phyloP scores from a whole-genome alignment of 2,888 invertebrate species.

The Himalopsyche anomala region DNA sequence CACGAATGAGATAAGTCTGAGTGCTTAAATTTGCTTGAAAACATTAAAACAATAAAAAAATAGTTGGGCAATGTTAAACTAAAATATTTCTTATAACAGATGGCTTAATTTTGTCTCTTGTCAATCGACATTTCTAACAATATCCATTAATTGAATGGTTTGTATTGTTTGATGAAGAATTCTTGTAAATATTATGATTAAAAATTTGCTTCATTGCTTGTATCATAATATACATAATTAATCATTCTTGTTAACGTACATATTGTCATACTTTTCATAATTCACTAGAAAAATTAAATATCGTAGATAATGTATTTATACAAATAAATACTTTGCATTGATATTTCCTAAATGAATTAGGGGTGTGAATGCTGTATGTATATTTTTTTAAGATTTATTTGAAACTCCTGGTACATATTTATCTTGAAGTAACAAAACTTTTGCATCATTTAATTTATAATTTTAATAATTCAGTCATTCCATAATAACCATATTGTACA shows the following conservation, averaged over 20 bases:
- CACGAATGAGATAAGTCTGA: not conserved
- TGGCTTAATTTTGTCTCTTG: not conserved
- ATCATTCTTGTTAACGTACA: slow-evolving; percentile 1
- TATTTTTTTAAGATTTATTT: no score
- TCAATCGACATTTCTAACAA: not conserved
- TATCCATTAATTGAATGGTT: not conserved
- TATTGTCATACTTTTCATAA: not conserved
- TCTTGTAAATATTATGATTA: not conserved
- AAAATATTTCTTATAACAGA: not conserved
- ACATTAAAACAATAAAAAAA: not conserved
- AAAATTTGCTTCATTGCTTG: slow-evolving; percentile 13
- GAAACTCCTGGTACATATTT: no score
- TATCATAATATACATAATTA: not conserved
- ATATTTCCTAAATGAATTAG: no score
- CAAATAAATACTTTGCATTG: no score
- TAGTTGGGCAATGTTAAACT: not conserved
- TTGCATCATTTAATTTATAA: no score
- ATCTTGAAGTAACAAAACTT: no score
- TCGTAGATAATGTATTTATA: not conserved
- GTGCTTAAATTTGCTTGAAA: not conserved
- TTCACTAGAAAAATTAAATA: not conserved
- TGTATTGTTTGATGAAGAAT: not conserved
- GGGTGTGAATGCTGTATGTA: no score
- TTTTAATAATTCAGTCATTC: not conserved
- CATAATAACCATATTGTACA: not conserved